Conservation (phyloP, 2,888 invertebrate species). For the Noctua fimbriata region DNA sequence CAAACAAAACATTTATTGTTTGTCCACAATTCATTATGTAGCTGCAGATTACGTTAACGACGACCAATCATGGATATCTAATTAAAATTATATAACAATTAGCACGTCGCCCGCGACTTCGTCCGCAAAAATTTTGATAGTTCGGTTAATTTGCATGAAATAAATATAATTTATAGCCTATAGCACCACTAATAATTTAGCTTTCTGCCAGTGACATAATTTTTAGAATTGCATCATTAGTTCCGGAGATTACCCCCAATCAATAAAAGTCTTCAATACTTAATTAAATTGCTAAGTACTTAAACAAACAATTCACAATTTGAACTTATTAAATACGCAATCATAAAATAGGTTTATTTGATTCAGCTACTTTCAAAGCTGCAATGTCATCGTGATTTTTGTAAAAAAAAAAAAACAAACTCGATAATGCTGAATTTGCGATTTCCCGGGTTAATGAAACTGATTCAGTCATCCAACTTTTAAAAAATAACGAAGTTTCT, state of each 20-base stretch:
- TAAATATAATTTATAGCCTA: too few species aligned
- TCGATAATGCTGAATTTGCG: not conserved
- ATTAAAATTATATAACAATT: too few species aligned
- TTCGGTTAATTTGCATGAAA: too few species aligned
- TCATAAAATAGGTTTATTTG: not conserved
- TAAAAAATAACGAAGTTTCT: not conserved
- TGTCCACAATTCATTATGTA: not conserved
- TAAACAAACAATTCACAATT: not conserved
- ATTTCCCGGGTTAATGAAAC: not conserved
- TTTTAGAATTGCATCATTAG: too few species aligned
- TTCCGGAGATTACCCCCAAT: too few species aligned
- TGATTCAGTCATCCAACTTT: not conserved
- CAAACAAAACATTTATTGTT: not conserved
- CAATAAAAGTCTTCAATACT: too few species aligned
- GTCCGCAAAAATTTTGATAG: too few species aligned
- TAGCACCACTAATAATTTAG: too few species aligned
- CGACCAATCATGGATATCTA: too few species aligned
- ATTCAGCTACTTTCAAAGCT: not conserved
- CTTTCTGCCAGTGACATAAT: too few species aligned
- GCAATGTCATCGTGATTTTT: not conserved
- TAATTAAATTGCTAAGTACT: not conserved
- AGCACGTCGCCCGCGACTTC: too few species aligned
- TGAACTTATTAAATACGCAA: not conserved
- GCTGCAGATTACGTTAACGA: not conserved
- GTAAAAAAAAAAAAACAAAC: not conserved